Evolutionary conservation across 2,888 invertebrate genomes (phyloP).

Genomic region (Eulithis testata): DNA sequence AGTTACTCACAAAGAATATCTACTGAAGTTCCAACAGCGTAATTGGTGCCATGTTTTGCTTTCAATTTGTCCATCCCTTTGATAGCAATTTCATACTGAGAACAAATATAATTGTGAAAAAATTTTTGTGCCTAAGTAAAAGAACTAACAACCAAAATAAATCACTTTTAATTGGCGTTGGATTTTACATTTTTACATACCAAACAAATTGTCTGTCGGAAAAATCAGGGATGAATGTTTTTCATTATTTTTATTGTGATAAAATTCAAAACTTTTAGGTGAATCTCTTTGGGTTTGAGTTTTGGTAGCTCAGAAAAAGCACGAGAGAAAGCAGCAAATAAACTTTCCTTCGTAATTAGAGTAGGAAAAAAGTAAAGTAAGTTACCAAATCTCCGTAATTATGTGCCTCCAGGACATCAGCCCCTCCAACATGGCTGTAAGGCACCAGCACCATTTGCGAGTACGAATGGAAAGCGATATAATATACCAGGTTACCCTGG

Average conservation of each 20-base stretch:
- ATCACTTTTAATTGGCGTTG: conserved; percentile 20
- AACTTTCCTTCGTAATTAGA: not conserved
- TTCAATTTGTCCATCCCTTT: conserved; percentile 63
- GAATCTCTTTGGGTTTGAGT: too few species aligned
- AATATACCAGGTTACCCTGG: conserved; percentile 67
- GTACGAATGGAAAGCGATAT: conserved; percentile 84
- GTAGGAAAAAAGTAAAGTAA: not conserved
- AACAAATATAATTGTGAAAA: conserved; percentile 32
- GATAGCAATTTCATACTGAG: conserved; percentile 70
- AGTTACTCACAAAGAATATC: conserved; percentile 76
- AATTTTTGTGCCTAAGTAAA: conserved; percentile 3
- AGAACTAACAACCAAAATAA: not conserved
- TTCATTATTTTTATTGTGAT: too few species aligned
- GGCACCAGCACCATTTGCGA: conserved; percentile 82
- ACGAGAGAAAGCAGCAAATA: too few species aligned
- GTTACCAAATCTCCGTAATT: conserved; percentile 76
- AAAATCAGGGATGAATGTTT: too few species aligned
- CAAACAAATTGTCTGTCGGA: too few species aligned
- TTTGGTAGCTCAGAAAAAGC: too few species aligned
- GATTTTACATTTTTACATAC: not conserved
- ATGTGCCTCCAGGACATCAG: conserved; percentile 50
- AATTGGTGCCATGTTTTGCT: conserved; percentile 59
- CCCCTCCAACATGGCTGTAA: conserved; percentile 67
- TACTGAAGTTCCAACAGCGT: conserved; percentile 67
- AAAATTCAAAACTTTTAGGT: too few species aligned